Base-by-base conservation (phyloP, 2,888 invertebrate species). In the Drosophila stalkeri region DNA sequence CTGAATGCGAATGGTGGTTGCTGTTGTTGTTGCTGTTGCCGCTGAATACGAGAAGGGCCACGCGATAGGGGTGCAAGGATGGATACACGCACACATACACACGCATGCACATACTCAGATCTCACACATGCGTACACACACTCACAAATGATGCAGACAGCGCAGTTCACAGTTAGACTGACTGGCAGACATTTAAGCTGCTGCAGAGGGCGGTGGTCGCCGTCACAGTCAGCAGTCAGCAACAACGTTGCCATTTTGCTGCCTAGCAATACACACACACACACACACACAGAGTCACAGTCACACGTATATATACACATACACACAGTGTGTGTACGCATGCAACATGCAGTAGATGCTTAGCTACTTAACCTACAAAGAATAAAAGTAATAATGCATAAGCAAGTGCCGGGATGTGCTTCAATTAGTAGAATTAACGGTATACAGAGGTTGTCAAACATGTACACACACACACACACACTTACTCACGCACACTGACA, bases 181-280 rank as follows among this genome's bases (percentile, higher is more conserved):
- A 72, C 73, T 87, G 88, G 89, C 86, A 89, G 89, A 86, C 87
- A 79, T 72, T 87, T 77, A 55, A 76, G 73, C 85, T 68, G 73
- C 62, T 69, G 70, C 87, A 76, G 87, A 88, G 89, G 88, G 89
- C 89, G 86, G 88, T 86, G 86, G 89, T 86, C 86, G 78, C 66
- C 52, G 72, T 61, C 64, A 37, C 59, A 61, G 46, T 57, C 61
- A 59, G 43, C 59, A 61, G 55, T 57, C 61, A 59, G 60, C 39
- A 46, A 46, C 59, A 55, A 33, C 59, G 65, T 65, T 62, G 65
- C 47, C 64, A 65, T 72, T 70, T 75, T 67, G 57, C 75, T 66
- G 70, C 43, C 65, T 71, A 55, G 64, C 62, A 61, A 74, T 68
- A 64, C 43, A 49, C 51, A 68, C 12, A 6, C 39, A n/a, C 11